Evolutionary conservation across 2,888 invertebrate species (phyloP).

Genomic region (Tenthredo mesomela): DNA sequence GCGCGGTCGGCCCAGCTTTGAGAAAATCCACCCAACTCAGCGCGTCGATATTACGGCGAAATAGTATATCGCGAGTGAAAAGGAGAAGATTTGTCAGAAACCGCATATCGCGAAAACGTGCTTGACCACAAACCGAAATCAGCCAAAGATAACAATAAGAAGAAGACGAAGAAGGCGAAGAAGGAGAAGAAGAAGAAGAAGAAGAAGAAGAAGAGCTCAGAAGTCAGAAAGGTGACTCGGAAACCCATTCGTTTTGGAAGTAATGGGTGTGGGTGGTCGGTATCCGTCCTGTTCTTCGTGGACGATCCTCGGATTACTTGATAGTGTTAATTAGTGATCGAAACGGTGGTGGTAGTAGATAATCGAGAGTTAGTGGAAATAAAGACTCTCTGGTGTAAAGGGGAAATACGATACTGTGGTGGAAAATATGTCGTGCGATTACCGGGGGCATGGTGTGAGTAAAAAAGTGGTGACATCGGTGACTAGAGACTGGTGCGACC

Average conservation of each 20-base stretch:
- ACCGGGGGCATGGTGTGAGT: not conserved
- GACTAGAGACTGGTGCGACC: conserved; percentile 37
- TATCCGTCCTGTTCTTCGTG: not conserved
- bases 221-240: conserved; percentile 15
- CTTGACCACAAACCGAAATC: not conserved
- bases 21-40: conserved; percentile 58
- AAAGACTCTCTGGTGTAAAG: not conserved
- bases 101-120: not conserved
- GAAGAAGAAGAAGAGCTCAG: not conserved
- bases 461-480: conserved; percentile 15
- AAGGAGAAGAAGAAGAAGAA: conserved; percentile 49
- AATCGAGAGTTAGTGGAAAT: not conserved
- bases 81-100: conserved; percentile 48
- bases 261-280: conserved; percentile 27
- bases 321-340: conserved; percentile 4
- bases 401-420: not conserved
- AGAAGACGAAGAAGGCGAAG: no score
- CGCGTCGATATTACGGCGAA: conserved; percentile 49
- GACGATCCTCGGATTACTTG: conserved; percentile 18
- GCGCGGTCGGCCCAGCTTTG: conserved; percentile 73
- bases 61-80: conserved; percentile 55
- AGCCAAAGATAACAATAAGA: not conserved
- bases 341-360: not conserved
- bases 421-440: conserved; percentile 25
- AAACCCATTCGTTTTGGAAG: not conserved